Conservation (phyloP, 2,888 invertebrate genomes). For the Lepidocyrtinus sp. region DNA sequence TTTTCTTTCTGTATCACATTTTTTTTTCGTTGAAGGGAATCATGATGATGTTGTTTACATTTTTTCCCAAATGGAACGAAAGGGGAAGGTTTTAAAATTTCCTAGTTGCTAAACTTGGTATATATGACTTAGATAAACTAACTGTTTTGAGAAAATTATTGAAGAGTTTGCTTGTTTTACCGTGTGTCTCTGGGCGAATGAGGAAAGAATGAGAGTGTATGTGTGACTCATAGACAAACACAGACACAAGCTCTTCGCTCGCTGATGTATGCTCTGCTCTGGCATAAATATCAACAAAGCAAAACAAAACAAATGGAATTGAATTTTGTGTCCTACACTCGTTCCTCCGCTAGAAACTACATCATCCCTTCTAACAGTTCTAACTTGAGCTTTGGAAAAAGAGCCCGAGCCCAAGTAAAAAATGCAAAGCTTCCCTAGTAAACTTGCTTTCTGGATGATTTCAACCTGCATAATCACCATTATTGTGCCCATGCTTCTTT, state of each 20-base stretch:
- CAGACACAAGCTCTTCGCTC: conserved; percentile 34
- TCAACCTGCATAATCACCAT: conserved; percentile 42
- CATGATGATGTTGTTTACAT: conserved; percentile 53
- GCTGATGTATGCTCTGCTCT: conserved; percentile 52
- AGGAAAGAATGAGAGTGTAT: conserved; percentile 38
- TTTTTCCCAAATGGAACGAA: conserved; percentile 34
- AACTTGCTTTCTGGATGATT: conserved; percentile 24
- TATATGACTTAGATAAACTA: too few relatives aligned
- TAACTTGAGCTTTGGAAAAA: neutral
- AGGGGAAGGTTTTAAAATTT: too few relatives aligned
- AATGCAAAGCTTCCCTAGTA: conserved; percentile 28
- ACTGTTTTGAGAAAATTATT: too few relatives aligned
- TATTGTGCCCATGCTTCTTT: conserved; percentile 32
- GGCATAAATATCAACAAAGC: conserved; percentile 61
- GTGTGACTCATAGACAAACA: conserved; percentile 61
- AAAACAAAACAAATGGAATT: conserved; percentile 61
- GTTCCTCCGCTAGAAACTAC: conserved; percentile 3
- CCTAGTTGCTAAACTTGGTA: too few relatives aligned
- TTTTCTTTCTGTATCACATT: neutral
- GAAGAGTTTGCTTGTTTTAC: conserved; percentile 12
- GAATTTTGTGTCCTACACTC: conserved; percentile 51
- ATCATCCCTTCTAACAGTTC: conserved; percentile 25
- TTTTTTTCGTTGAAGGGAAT: neutral
- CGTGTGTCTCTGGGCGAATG: conserved; percentile 36
- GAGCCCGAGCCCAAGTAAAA: too few relatives aligned